These are phyloP conservation scores for Potamilus streckersoni DNA, from an alignment of 1,140 invertebrate species.

Conservation along the genomic window DNA sequence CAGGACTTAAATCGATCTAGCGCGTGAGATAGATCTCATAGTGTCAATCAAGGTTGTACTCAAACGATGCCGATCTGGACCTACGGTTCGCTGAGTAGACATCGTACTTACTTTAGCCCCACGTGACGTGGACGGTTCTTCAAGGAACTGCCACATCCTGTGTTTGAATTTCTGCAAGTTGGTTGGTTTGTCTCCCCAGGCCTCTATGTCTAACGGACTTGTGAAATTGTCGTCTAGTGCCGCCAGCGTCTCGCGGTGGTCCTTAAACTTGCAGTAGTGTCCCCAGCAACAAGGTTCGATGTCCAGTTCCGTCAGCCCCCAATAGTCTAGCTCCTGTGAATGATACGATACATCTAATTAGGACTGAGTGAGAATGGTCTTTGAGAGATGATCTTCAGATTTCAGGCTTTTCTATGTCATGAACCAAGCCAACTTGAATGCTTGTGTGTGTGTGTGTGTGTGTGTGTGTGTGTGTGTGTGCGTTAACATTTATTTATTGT, in stretches of 20 bases:
- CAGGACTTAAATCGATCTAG: too few species aligned
- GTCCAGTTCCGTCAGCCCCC: constrained; percentile 63
- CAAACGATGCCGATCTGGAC: too few species aligned
- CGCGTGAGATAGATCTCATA: too few species aligned
- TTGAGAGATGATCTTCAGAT: too few species aligned
- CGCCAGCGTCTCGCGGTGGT: constrained; percentile 60
- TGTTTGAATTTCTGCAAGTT: constrained; percentile 48
- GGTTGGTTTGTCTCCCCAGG: constrained; percentile 45
- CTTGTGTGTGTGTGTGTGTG: too few species aligned
- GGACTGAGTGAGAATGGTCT: too few species aligned
- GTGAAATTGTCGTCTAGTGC: constrained; percentile 65
- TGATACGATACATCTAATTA: neutral
- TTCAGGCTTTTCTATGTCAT: too few species aligned
- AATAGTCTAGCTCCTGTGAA: constrained; percentile 62
- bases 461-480: too few species aligned
- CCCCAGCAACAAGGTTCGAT: constrained; percentile 68
- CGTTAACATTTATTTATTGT: too few species aligned
- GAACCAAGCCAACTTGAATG: too few species aligned
- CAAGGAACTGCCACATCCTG: constrained; percentile 62
- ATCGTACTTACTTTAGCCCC: constrained; percentile 53
- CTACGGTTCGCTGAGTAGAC: neutral
- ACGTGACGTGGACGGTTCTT: constrained; percentile 59
- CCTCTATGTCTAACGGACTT: constrained; percentile 41
- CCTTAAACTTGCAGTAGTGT: constrained; percentile 62
- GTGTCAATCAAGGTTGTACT: too few species aligned